Conservation (phyloP, 2,113 vertebrate genomes). For the Prionailurus bengalensis region DNA sequence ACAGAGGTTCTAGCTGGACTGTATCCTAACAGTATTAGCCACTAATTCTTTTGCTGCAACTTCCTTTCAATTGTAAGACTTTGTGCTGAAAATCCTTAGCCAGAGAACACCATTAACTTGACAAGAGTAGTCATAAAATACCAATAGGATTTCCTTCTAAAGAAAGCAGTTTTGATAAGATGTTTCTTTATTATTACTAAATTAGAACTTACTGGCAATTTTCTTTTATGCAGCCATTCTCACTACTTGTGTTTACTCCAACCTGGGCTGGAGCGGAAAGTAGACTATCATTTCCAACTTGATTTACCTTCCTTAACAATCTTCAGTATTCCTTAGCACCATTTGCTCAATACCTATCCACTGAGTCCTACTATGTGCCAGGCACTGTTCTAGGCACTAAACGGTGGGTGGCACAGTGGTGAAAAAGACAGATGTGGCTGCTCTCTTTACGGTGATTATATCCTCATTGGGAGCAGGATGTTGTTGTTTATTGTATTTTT, state of each 20-base stretch:
- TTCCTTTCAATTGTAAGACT: conserved; percentile 59
- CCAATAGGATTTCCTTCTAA: conserved; percentile 78
- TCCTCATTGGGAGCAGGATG: neutral
- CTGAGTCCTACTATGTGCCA: neutral
- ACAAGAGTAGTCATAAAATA: conserved; percentile 77
- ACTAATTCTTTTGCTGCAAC: conserved; percentile 29
- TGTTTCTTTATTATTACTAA: conserved; percentile 49
- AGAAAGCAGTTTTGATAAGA: conserved; percentile 60
- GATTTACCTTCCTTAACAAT: neutral
- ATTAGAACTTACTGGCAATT: conserved; percentile 1
- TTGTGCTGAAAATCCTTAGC: conserved; percentile 50
- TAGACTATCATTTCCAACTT: neutral
- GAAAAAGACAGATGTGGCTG: neutral
- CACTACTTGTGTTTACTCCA: neutral
- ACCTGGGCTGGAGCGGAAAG: neutral
- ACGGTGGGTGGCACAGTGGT: neutral
- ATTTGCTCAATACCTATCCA: neutral
- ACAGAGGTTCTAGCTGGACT: neutral
- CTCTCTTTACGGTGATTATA: neutral
- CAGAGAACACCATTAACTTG: conserved; percentile 73
- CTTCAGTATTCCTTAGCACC: neutral
- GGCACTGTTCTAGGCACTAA: neutral
- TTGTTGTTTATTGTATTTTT: neutral
- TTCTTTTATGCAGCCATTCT: neutral
- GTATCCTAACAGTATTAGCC: neutral